Conservation (phyloP, 2,888 invertebrate species). For the Halocaridina rubra region DNA sequence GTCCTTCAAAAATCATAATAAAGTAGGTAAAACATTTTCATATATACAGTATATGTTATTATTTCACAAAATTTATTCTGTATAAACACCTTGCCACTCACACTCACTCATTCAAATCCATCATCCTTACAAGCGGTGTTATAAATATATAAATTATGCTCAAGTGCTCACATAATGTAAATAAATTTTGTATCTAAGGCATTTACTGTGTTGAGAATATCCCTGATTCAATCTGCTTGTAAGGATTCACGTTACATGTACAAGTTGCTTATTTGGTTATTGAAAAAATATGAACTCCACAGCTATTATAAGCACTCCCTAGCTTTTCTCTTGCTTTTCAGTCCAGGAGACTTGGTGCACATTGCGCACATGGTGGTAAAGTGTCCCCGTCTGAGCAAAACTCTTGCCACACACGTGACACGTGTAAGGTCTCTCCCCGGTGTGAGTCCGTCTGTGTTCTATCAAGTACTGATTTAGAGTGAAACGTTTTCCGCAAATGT, state of each 20-base stretch:
- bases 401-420: conserved; percentile 69
- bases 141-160: conserved; percentile 1
- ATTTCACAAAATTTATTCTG: no score
- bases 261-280: background rate
- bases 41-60: no score
- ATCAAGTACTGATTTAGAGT: conserved; percentile 63
- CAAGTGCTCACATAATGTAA: background rate
- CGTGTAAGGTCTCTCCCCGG: conserved; percentile 63
- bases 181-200: conserved; percentile 38
- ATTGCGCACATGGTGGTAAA: conserved; percentile 63
- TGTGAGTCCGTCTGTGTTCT: conserved; percentile 63
- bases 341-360: conserved; percentile 71
- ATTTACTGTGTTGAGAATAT: conserved; percentile 37
- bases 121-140: conserved; percentile 32
- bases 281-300: background rate
- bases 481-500: conserved; percentile 63
- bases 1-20: conserved; percentile 44
- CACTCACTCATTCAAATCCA: background rate
- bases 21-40: conserved; percentile 44
- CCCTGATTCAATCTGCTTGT: conserved; percentile 56
- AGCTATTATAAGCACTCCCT: conserved; percentile 9
- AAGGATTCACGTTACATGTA: conserved; percentile 27
- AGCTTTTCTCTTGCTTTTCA: conserved; percentile 53
- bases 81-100: conserved; percentile 25
- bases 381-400: conserved; percentile 63